phyloP scores from a whole-genome alignment of 37 sponge, comb jelly and placozoan species.

The Geodia barretti region DNA sequence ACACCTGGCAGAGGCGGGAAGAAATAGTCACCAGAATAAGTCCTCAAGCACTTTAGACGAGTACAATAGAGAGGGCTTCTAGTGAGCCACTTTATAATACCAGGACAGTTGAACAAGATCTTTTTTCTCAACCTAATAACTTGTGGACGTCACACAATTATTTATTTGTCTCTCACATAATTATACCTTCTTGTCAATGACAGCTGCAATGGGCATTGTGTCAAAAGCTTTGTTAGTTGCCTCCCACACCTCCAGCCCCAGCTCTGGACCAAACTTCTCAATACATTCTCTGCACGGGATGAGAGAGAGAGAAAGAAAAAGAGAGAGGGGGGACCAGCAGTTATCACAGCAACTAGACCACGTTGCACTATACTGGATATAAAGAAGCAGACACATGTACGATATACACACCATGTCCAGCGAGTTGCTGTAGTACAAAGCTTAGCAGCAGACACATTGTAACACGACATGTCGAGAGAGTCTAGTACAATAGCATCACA shows the following conservation, averaged over 20 bases:
- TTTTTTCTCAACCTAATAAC: background rate
- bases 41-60: too few species aligned
- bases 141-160: background rate
- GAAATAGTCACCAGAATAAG: too few species aligned
- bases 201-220: constrained; percentile 89
- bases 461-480: too few species aligned
- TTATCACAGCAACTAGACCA: too few species aligned
- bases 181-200: constrained; percentile 86
- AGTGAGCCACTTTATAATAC: too few species aligned
- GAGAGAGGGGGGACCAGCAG: background rate
- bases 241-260: constrained; percentile 91
- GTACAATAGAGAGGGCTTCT: too few species aligned
- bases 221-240: constrained; percentile 91
- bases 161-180: background rate
- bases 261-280: constrained; percentile 84
- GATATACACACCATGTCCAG: too few species aligned
- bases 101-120: background rate
- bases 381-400: too few species aligned
- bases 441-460: too few species aligned
- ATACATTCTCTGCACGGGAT: constrained; percentile 71
- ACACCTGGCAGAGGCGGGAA: constrained; percentile 62
- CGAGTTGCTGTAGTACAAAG: too few species aligned
- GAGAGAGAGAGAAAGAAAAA: background rate
- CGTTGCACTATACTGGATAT: too few species aligned
- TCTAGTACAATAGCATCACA: too few species aligned